These are phyloP conservation scores for Hypotaenidia philippensis DNA, from an alignment of 2,797 vertebrate species.

Conservation along the genomic window DNA sequence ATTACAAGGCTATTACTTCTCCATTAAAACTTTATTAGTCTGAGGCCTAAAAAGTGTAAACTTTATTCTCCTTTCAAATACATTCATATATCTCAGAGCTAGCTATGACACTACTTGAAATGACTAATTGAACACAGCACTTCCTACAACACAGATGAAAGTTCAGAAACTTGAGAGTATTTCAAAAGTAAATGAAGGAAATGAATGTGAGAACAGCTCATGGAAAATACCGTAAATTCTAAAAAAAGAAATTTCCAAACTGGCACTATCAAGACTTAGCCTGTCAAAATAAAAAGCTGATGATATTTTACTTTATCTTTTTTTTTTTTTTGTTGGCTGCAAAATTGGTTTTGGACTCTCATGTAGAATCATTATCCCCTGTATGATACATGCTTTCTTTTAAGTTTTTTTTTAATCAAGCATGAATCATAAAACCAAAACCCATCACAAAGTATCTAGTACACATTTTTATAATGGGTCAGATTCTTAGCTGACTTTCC, in stretches of 20 bases:
- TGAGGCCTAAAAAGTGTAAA: background rate
- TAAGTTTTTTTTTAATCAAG: background rate
- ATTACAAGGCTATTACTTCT: background rate
- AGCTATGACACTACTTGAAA: background rate
- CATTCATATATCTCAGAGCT: background rate
- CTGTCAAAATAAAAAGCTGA: background rate
- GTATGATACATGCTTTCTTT: background rate
- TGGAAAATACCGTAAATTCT: constrained; percentile 5
- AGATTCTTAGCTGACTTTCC: background rate
- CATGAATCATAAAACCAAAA: background rate
- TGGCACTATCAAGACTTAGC: background rate
- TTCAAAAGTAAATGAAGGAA: background rate
- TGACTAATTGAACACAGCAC: background rate
- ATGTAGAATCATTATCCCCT: background rate
- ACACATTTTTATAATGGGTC: background rate
- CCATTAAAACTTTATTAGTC: background rate
- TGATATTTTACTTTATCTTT: background rate
- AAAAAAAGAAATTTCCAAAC: background rate
- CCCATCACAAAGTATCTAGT: background rate
- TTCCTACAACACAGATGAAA: background rate
- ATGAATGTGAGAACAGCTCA: background rate
- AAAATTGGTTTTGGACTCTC: background rate
- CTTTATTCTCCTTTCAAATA: background rate
- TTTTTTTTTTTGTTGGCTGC: background rate
- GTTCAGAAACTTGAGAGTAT: background rate